Conservation (phyloP, 2,888 invertebrate genomes). For the Sisyra nigra region DNA sequence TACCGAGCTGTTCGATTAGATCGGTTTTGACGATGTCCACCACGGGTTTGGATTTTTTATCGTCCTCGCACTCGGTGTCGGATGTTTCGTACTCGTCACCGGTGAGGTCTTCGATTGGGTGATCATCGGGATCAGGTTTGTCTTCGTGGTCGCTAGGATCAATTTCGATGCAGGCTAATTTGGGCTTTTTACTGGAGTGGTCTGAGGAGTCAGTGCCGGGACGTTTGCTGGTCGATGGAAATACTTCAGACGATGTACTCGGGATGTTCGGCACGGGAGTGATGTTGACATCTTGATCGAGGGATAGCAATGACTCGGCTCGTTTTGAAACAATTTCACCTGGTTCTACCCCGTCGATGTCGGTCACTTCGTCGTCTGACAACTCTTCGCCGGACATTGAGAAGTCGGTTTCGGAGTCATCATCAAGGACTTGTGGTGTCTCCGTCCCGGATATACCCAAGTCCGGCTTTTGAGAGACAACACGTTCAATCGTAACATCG, state of each 20-base stretch:
- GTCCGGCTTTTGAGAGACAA: constrained; percentile 21
- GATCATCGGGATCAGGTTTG: constrained; percentile 1
- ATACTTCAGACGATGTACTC: not conserved
- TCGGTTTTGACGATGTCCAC: constrained; percentile 20
- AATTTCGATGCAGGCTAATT: too few species aligned
- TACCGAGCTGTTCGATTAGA: constrained; percentile 11
- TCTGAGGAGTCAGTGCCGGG: not conserved
- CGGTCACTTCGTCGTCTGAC: constrained; percentile 28
- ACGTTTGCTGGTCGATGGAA: not conserved
- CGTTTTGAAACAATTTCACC: constrained; percentile 15
- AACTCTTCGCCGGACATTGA: constrained; percentile 24
- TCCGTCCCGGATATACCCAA: constrained; percentile 14
- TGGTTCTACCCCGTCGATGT: constrained; percentile 21
- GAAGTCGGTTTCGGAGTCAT: constrained; percentile 22
- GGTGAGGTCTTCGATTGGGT: constrained; percentile 9
- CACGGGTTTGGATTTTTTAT: constrained; percentile 21
- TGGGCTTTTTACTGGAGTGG: too few species aligned
- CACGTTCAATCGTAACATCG: constrained; percentile 41
- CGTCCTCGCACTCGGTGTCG: constrained; percentile 10
- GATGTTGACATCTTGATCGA: not conserved
- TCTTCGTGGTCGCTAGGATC: too few species aligned
- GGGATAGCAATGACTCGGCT: not conserved
- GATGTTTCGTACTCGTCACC: constrained; percentile 11
- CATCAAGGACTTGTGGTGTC: constrained; percentile 16
- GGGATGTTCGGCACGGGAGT: not conserved